Evolutionary conservation across 2,113 vertebrate species (phyloP), one percentile per base, ranked within the genome.

Genomic region (Anser cygnoides): DNA sequence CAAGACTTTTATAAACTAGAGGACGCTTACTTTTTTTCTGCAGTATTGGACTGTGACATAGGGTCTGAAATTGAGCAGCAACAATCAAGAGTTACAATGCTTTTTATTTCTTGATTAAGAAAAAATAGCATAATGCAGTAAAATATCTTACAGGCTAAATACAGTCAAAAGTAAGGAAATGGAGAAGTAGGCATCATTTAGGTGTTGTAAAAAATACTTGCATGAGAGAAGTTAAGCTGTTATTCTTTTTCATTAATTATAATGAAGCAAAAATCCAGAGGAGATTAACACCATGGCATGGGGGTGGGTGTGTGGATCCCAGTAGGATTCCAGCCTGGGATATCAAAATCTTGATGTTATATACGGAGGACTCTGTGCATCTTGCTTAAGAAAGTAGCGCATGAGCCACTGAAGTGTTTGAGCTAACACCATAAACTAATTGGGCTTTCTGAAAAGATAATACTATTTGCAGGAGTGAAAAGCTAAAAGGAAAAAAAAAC

Each of bases 311-410:
- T 37, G 31, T 23, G 37, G 7, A 18, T 22, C 23, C 28, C 25
- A 17, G 78, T 1, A 2, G 39, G n/a, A n/a, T 28, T n/a, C 41
- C 37, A 74, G 75, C 28, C 55, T 12, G 41, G 0, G 13, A 0
- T 41, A 28, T 2, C 28, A 22, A 33, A 75, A 67, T 1, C 37
- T 29, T 1, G 0, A 1, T 52, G 37, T 57, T 37, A 0, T 9
- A 7, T 29, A 29, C 12, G 0, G 4, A 35, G 61, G n/a, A 5
- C 29, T n/a, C 33, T 0, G 1, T 20, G 7, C 31, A 0, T 66
- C 44, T 82, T 46, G 12, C 6, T 58, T n/a, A 12, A 41, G 43
- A 37, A 58, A 71, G 57, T 3, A 10, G 18, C 1, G 3, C 2
- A 0, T 12, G 19, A 67, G 61, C 25, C 25, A 1, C n/a, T 39